Conservation (phyloP, 1,140 invertebrate species). For the Caerostris extrusa region DNA sequence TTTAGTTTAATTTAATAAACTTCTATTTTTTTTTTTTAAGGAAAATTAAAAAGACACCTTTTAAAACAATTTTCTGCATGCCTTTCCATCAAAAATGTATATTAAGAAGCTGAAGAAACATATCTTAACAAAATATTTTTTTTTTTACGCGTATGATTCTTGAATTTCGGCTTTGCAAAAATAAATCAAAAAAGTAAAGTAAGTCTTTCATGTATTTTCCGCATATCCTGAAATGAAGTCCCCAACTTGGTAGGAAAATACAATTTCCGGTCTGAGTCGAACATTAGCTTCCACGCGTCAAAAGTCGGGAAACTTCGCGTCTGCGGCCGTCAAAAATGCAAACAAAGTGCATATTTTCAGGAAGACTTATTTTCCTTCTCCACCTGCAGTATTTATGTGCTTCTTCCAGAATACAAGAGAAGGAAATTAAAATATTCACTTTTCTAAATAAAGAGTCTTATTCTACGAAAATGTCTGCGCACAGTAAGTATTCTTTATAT, state of each 20-base stretch:
- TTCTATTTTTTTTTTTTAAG: neutral
- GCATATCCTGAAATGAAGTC: neutral
- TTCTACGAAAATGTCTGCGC: neutral
- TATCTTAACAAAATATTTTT: too few species aligned
- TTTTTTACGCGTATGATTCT: neutral
- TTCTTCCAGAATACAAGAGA: neutral
- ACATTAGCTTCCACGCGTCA: conserved; percentile 24
- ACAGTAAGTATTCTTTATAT: neutral
- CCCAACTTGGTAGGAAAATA: neutral
- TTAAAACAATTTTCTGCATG: neutral
- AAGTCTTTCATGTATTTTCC: neutral
- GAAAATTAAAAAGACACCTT: neutral
- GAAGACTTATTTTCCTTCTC: neutral
- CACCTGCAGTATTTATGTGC: neutral
- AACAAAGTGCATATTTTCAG: conserved; percentile 31
- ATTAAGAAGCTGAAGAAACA: neutral
- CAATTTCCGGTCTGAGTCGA: neutral
- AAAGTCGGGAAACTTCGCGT: neutral
- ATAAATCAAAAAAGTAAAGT: neutral
- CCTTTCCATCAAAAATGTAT: neutral
- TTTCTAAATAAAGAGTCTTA: neutral
- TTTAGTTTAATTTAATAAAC: neutral
- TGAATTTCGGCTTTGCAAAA: neutral
- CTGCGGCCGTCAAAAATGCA: conserved; percentile 25
- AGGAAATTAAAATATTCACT: conserved; percentile 17